phyloP scores from a whole-genome alignment of 2,797 vertebrate species.

The Phyllotis vaccarum region DNA sequence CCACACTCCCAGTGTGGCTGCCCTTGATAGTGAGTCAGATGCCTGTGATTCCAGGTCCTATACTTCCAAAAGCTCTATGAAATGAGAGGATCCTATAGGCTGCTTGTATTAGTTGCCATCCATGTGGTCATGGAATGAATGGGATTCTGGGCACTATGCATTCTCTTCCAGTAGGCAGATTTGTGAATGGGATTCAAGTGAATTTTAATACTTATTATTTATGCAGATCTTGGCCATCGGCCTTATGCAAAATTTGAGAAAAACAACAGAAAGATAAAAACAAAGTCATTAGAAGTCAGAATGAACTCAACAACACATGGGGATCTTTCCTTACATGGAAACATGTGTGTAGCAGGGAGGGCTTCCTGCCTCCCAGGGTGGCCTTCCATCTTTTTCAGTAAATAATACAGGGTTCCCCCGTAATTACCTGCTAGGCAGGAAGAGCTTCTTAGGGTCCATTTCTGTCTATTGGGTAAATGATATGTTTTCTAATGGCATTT shows the following conservation, averaged over 20 bases:
- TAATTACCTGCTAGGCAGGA: slow-evolving; percentile 78
- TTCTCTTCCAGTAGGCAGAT: slow-evolving; percentile 44
- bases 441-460: slow-evolving; percentile 78
- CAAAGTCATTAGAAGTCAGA: slow-evolving; percentile 60
- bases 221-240: slow-evolving; percentile 57
- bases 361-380: neutral
- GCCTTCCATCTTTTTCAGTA: slow-evolving; percentile 75
- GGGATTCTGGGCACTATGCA: neutral
- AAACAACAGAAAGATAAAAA: slow-evolving; percentile 50
- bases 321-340: slow-evolving; percentile 64
- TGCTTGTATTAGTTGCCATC: neutral
- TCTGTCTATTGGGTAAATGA: slow-evolving; percentile 78
- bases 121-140: neutral
- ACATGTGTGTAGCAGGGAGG: neutral
- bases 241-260: slow-evolving; percentile 35
- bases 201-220: slow-evolving; percentile 71
- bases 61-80: neutral
- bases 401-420: slow-evolving; percentile 73
- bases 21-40: neutral
- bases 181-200: slow-evolving; percentile 65
- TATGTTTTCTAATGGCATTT: slow-evolving; percentile 84
- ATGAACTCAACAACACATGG: slow-evolving; percentile 46
- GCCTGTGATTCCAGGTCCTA: neutral
- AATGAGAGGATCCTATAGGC: neutral
- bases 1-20: neutral